Base-by-base conservation (phyloP, 2,113 vertebrate species). In the Phalacrocorax aristotelis region DNA sequence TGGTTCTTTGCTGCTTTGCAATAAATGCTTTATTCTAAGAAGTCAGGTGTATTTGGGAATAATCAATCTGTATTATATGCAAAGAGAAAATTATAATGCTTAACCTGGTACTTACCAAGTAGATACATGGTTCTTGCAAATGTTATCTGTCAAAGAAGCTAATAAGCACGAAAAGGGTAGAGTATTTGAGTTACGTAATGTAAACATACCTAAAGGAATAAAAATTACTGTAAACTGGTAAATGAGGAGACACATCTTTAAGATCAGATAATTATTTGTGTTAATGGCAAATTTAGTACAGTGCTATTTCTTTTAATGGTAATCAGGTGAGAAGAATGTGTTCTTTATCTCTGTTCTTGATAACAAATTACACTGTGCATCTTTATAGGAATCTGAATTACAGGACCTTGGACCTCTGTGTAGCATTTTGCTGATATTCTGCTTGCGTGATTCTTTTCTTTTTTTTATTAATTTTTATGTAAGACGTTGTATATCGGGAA, bases 41-140 rank as follows among this genome's bases (percentile, higher is more conserved):
- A 75, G 48, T 79, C 69, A 82, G 42, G 15, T 83, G 29, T 93
- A 58, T 87, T 91, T 85, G 77, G 57, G 57, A 93, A 89, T 76
- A 89, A 95, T 94, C 79, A 87, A 84, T 93, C 72, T 95, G 23
- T 65, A 57, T 74, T 90, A 83, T 40, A 60, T 9, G 32, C 23
- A 75, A 80, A 79, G 17, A 90, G 69, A 48, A 95, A 88, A 95
- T 96, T 29, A 58, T 54, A 81, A 90, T 81, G 48, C 51, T 95
- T 86, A 91, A 66, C 32, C 34, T 83, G 36, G 3, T 86, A 46
- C 36, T 87, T 89, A 46, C 40, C 8, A 46, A 83, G 27, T 20
- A 26, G 32, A 32, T 64, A 29, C 4, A 38, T 25, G 82, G 42
- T 25, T 86, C 69, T 96, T 81, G 49, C 16, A 85, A 83, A 87